phyloP scores from a whole-genome alignment of 2,113 vertebrate genomes.

The Carlito syrichta region DNA sequence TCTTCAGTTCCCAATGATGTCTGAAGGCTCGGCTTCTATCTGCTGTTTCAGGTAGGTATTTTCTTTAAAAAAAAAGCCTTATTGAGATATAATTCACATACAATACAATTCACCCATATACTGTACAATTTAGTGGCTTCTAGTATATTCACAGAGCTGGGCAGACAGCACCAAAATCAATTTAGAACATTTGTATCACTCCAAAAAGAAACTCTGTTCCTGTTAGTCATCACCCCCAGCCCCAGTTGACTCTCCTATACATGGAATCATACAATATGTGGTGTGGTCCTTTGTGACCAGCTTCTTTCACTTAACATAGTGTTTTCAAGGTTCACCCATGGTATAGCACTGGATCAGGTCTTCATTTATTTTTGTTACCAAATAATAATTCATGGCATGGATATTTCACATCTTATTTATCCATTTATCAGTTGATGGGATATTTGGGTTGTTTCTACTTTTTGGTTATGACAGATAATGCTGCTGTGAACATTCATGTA shows the following conservation, averaged over 20 bases:
- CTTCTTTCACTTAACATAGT: slow-evolving; percentile 1
- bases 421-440: not conserved
- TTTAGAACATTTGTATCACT: not conserved
- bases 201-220: not conserved
- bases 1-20: not conserved
- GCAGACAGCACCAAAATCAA: not conserved
- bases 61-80: not conserved
- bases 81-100: not conserved
- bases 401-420: not conserved
- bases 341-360: not conserved
- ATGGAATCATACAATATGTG: not conserved
- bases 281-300: not conserved
- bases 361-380: not conserved
- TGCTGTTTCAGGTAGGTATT: not conserved
- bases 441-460: not conserved
- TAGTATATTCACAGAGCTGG: not conserved
- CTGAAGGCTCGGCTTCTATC: not conserved
- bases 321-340: not conserved
- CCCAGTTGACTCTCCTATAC: not conserved
- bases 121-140: not conserved
- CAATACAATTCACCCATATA: not conserved
- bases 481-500: not conserved
- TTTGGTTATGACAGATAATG: not conserved
- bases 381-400: not conserved
- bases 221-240: not conserved